Conservation (phyloP, 2,797 vertebrate species). For the Xerus rutilus region DNA sequence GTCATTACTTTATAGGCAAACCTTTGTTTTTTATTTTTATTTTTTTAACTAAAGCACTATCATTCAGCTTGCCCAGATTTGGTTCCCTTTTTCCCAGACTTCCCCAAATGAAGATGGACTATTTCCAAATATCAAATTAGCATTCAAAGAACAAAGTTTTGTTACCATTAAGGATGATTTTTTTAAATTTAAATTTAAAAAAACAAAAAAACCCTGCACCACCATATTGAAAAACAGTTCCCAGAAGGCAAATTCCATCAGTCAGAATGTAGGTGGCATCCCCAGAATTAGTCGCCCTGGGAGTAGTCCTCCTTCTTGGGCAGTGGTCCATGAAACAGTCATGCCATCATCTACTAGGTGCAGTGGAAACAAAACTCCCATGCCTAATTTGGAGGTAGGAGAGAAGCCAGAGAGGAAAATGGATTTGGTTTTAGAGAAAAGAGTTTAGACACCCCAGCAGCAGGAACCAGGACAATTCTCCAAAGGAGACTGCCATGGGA, state of each 20-base stretch:
- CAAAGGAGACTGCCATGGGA: background rate
- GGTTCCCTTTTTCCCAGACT: constrained; percentile 41
- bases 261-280: background rate
- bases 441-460: background rate
- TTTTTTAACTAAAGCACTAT: constrained; percentile 5
- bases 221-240: background rate
- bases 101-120: constrained; percentile 55
- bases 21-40: background rate
- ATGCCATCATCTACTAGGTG: background rate
- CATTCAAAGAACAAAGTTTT: constrained; percentile 51
- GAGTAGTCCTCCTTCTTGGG: background rate
- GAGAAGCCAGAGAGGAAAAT: background rate
- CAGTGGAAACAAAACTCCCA: constrained; percentile 10
- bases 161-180: background rate
- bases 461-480: constrained; percentile 4
- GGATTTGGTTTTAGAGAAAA: constrained; percentile 5
- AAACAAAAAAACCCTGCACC: background rate
- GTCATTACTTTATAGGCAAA: constrained; percentile 66
- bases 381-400: background rate
- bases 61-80: constrained; percentile 60
- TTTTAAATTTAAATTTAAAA: background rate
- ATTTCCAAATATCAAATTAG: constrained; percentile 64
- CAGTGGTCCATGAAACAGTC: background rate
- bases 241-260: background rate
- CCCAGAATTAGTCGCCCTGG: background rate